Base-by-base conservation (phyloP, 2,797 vertebrate genomes). In the Enteromius paludinosus region DNA sequence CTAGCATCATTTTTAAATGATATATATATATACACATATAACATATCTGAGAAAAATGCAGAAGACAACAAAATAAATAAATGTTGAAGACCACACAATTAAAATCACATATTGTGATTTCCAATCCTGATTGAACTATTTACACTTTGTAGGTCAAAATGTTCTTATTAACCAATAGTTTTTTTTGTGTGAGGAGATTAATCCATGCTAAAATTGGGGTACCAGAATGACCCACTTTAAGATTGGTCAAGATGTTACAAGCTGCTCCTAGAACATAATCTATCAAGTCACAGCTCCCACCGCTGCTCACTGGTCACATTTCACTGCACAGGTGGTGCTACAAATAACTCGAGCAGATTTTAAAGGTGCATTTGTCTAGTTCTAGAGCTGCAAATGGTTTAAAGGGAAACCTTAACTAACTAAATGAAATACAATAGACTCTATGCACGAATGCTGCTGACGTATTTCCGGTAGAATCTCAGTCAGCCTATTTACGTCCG, bases 301-400 rank as follows among this genome's bases (percentile, higher is more conserved):
- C 56, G 25, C 56, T 62, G 15, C 17, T 41, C 17, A 76, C 17
- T 43, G 56, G 9, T 64, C 41, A 47, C 74, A 43, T 33, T 33
- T 64, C 41, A 28, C 38, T 61, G 54, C n/a, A 62, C 23, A 45
- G 56, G 9, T 30, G 41, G 18, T 64, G 25, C 74, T 64, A n/a
- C 41, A 75, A 74, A 72, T 52, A 52, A 75, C 15, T 56, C 41
- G 14, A 45, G 15, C 56, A 77, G 38, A 12, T 20, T 64, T 77
- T 14, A 47, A 3, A 62, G 74, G 5, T 28, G 20, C 12, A 41
- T 68, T 12, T 68, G 65, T 41, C 8, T 62, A 18, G n/a, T 61
- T 23, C 52, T 61, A 23, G 33, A 41, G 18, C 25, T 30, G 10
- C 10, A 20, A 11, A 28, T 14, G 11, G 8, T 18, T 76, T 14